Percentiles rank a stretch among this genome's conserved stretches.
Conservation (phyloP, 2,888 invertebrate species). For the Orthonychiurus folsomi region DNA sequence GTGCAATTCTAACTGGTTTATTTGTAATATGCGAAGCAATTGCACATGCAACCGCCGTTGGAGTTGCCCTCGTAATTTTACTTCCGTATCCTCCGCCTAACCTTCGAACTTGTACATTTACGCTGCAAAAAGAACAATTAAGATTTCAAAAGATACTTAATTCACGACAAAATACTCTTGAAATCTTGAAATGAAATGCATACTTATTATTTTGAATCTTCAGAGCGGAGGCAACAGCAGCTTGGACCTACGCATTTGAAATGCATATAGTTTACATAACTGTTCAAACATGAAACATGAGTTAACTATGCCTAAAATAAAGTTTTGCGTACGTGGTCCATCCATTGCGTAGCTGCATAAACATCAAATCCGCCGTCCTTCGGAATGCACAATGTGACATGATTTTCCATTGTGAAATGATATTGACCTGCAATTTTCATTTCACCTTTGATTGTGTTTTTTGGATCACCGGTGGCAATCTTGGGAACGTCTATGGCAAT, state of each 20-base stretch:
- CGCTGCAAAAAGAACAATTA: constrained; percentile 48
- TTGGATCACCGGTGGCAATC: constrained; percentile 9
- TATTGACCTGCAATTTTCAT: constrained; percentile 54
- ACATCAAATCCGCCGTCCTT: constrained; percentile 61
- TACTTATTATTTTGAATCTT: constrained; percentile 55
- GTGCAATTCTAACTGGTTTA: constrained; percentile 61
- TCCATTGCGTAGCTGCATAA: constrained; percentile 56
- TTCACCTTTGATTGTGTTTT: constrained; percentile 50
- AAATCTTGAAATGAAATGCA: not conserved
- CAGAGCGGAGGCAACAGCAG: constrained; percentile 51
- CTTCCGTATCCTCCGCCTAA: constrained; percentile 74
- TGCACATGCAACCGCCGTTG: constrained; percentile 57
- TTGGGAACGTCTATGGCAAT: constrained; percentile 7
- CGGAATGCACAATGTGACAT: constrained; percentile 57
- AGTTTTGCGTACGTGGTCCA: too few species aligned
- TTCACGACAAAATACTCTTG: too few species aligned
- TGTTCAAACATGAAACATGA: too few species aligned
- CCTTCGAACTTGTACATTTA: constrained; percentile 62
- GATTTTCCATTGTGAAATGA: constrained; percentile 68
- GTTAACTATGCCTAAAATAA: too few species aligned
- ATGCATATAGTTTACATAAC: too few species aligned
- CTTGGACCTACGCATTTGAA: too few species aligned
- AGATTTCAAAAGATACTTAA: too few species aligned
- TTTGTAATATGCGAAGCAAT: constrained; percentile 57
- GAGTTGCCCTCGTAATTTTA: constrained; percentile 58